Evolutionary conservation across 2,888 invertebrate genomes (phyloP).

Genomic region (Erebia ligea): DNA sequence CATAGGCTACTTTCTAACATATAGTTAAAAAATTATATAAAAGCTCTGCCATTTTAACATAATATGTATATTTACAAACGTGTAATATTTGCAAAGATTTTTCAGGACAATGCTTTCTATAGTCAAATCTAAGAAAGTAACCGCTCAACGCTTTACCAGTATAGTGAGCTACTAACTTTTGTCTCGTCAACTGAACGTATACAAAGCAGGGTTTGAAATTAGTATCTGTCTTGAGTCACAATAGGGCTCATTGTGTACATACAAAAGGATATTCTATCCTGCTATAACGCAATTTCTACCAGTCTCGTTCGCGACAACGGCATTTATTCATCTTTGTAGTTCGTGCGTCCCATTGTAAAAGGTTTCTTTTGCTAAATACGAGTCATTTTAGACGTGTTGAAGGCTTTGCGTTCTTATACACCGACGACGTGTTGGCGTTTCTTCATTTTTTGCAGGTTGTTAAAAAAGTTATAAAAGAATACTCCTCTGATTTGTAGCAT

Average conservation of each 20-base stretch:
- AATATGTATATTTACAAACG: too few species aligned
- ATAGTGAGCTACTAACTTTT: slow-evolving; percentile 30
- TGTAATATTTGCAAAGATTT: too few species aligned
- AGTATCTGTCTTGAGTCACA: slow-evolving; percentile 69
- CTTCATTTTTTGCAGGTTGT: neutral
- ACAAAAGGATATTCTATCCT: slow-evolving; percentile 60
- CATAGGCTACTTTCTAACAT: too few species aligned
- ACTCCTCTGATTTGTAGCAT: neutral
- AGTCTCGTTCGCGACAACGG: slow-evolving; percentile 53
- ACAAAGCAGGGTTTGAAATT: slow-evolving; percentile 64
- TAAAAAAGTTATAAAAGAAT: neutral
- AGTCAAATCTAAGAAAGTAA: neutral
- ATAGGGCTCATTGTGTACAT: slow-evolving; percentile 58
- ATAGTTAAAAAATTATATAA: too few species aligned
- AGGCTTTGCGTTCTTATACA: slow-evolving; percentile 5
- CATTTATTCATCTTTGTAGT: slow-evolving; percentile 55
- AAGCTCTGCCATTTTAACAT: too few species aligned
- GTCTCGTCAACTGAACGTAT: slow-evolving; percentile 51
- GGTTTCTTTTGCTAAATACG: slow-evolving; percentile 44
- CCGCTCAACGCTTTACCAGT: neutral
- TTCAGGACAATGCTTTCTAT: neutral
- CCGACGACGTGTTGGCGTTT: neutral
- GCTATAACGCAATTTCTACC: slow-evolving; percentile 62
- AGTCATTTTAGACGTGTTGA: neutral
- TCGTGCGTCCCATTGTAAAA: slow-evolving; percentile 52